phyloP scores from a whole-genome alignment of 53 echinoderm and acorn worm genomes.

The Paracentrotus lividus region DNA sequence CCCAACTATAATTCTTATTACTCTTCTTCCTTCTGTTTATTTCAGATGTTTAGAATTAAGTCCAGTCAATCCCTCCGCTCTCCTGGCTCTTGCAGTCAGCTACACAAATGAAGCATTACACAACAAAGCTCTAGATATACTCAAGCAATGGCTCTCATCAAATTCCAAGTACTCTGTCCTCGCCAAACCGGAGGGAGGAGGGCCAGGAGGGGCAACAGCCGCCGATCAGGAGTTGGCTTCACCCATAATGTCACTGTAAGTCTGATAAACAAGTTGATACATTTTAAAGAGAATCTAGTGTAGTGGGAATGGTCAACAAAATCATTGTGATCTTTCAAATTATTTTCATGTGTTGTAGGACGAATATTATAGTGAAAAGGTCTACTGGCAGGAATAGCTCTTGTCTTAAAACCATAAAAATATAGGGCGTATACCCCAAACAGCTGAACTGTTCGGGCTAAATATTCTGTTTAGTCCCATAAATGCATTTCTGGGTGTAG shows the following conservation, averaged over 20 bases:
- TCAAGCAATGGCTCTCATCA: slow-evolving; percentile 87
- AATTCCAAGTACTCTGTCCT: slow-evolving; percentile 84
- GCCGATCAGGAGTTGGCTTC: slow-evolving; percentile 18
- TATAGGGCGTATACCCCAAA: too few species aligned
- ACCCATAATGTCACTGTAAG: slow-evolving; percentile 71
- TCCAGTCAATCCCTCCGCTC: slow-evolving; percentile 85
- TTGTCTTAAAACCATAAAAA: too few species aligned
- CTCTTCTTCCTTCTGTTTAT: not conserved
- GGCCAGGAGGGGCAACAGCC: slow-evolving; percentile 77
- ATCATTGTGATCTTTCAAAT: too few species aligned
- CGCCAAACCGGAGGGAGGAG: slow-evolving; percentile 72
- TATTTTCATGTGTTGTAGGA: too few species aligned
- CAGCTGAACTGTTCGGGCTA: too few species aligned
- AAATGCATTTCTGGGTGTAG: too few species aligned
- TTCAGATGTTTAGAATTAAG: slow-evolving; percentile 90
- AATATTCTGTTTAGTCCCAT: too few species aligned
- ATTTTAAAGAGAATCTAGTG: too few species aligned
- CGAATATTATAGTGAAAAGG: too few species aligned
- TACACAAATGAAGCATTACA: slow-evolving; percentile 98
- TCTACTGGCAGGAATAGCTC: too few species aligned
- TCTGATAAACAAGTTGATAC: not conserved
- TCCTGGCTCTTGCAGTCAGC: slow-evolving; percentile 94
- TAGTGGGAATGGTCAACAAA: too few species aligned
- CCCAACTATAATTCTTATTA: too few species aligned
- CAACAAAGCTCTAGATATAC: slow-evolving; percentile 87